A percentile compares a stretch with the other conserved stretches of the same genome.
Conservation (phyloP, 2,888 invertebrate genomes). For the Aphidoletes aphidimyza region DNA sequence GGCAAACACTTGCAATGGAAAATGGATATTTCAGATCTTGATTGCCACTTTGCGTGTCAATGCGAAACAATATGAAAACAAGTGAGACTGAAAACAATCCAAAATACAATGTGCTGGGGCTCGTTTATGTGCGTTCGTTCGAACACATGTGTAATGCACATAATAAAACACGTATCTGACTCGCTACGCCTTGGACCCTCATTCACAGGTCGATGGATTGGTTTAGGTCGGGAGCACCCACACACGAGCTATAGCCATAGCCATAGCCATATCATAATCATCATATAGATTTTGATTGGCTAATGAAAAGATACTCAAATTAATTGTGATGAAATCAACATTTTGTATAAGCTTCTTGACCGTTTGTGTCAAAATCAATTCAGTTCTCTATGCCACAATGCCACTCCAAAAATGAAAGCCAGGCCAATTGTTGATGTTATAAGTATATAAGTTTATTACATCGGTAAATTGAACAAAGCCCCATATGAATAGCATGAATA, state of each 20-base stretch:
- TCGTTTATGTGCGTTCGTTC: not conserved
- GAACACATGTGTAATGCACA: not conserved
- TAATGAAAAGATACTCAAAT: slow-evolving; percentile 32
- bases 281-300: slow-evolving; percentile 1
- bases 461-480: too few relatives aligned
- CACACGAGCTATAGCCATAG: not conserved
- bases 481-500: too few relatives aligned
- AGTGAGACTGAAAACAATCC: slow-evolving; percentile 5
- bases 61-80: not conserved
- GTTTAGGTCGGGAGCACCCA: not conserved
- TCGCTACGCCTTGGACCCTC: not conserved
- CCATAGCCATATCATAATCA: not conserved
- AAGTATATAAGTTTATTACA: too few relatives aligned
- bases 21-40: slow-evolving; percentile 5
- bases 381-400: too few relatives aligned
- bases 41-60: slow-evolving; percentile 51
- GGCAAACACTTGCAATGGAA: not conserved
- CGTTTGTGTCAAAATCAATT: too few relatives aligned
- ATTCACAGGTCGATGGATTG: not conserved
- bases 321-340: not conserved
- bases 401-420: too few relatives aligned
- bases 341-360: not conserved
- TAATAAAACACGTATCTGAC: not conserved
- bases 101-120: not conserved
- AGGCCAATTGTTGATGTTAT: too few relatives aligned